Base-by-base conservation (phyloP, 1,140 invertebrate genomes). In the Tribolium castaneum region DNA sequence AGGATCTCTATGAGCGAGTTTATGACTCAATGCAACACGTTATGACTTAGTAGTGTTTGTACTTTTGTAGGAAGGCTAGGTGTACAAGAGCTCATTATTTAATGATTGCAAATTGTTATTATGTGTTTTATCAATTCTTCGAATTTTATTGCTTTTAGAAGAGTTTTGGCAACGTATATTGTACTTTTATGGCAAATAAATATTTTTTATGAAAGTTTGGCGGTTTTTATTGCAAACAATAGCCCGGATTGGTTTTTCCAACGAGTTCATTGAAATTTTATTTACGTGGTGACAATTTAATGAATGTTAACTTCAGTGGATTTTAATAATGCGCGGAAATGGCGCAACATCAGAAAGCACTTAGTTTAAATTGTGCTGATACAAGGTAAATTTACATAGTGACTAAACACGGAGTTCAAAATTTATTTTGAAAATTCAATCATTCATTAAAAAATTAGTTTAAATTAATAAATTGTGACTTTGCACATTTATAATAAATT, bases 1-100 rank as follows among this genome's bases (percentile, higher is more conserved):
- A 85, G 80, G 80, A 81, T 56, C 70, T 70, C 9, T 85, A 80
- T 50, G 84, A 85, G 70, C 78, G 59, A 72, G 75, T 56, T 70
- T 56, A 52, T 73, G 50, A 73, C 10, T 52, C 49, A 14, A 54
- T 73, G 52, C 71, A 73, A 73, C 71, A 73, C 25, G 54, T 73
- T 73, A 12, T 52, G n/a, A 73, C 71, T 9, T 73, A 19, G 6
- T 49, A 51, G 19, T 66, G 51, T 72, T 52, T 72, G 50, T 72
- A 73, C 49, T 51, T 73, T 73, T 66, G 25, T 66, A 66, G 59
- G 12, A 66, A 12, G 13, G 12, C 25, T 34, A 66, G 59, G 5
- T 34, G 25, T 66, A 35, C 14, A 9, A 52, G 14, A 16, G n/a
- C 25, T 30, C 3, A 30, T 30, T 30, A 30, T 30, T 30, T 30